Evolutionary conservation across 2,888 invertebrate species (phyloP).

Genomic region (Hemistola chrysoprasaria): DNA sequence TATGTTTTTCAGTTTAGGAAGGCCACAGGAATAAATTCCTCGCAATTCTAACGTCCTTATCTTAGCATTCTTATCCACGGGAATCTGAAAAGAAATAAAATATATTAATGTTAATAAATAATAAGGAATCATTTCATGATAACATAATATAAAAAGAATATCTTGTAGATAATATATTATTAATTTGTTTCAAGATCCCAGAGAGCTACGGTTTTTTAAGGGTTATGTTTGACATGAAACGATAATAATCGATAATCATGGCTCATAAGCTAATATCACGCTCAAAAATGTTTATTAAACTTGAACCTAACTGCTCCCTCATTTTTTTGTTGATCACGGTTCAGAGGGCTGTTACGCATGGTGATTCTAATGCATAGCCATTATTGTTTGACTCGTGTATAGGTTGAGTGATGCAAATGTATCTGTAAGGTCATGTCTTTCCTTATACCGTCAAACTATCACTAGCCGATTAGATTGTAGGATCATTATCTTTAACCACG

Average conservation of each 20-base stretch:
- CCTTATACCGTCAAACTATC: constrained; percentile 15
- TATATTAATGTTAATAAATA: too few relatives aligned
- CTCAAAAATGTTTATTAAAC: constrained; percentile 7
- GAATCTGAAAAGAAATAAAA: constrained; percentile 63
- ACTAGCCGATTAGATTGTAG: constrained; percentile 2
- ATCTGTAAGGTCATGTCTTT: constrained; percentile 19
- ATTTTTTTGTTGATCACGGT: constrained; percentile 57
- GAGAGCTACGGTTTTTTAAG: too few relatives aligned
- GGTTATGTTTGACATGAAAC: too few relatives aligned
- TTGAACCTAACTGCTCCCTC: constrained; percentile 33
- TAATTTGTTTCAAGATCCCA: too few relatives aligned
- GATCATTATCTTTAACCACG: constrained; percentile 3
- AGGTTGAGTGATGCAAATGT: constrained; percentile 22
- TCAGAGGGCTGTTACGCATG: constrained; percentile 69
- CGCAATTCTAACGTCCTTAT: constrained; percentile 63
- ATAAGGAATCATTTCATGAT: too few relatives aligned
- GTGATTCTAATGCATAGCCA: constrained; percentile 49
- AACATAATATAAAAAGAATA: too few relatives aligned
- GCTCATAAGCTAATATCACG: neutral
- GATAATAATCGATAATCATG: too few relatives aligned
- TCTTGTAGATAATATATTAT: too few relatives aligned
- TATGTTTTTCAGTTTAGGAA: constrained; percentile 55
- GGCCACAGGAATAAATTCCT: constrained; percentile 57
- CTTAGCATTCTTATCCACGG: constrained; percentile 72
- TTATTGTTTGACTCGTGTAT: constrained; percentile 21